Evolutionary conservation across 2,113 vertebrate genomes (phyloP), one percentile per base, ranked within the genome.

Genomic region (Barbus barbus): DNA sequence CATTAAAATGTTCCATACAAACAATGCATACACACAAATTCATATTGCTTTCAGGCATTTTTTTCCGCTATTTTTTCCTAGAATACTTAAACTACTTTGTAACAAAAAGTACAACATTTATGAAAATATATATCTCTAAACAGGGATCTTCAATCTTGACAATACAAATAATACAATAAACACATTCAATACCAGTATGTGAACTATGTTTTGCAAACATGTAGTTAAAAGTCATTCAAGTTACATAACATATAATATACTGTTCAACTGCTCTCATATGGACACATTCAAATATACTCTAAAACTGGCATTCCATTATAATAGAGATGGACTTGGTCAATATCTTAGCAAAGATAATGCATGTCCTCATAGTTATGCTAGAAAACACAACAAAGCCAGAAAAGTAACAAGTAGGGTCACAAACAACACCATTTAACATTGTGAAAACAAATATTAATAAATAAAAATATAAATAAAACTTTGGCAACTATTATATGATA

Each of bases 51-150:
- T 96, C 94, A 96, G 95, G 94, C 96, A 97, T 95, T 85, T 82
- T 87, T 85, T 93, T 93, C 90, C 84, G 26, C 20, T 65, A 83
- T 78, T 74, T 94, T 92, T 85, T 88, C 86, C 77, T 93, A 94
- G 91, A 95, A 91, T 94, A 95, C 90, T 94, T 95, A 97, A 97
- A 98, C 96, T 97, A 97, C 96, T 98, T 93, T 93, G 97, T 99
- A 99, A 98, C 96, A 99, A 99, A 99, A 97, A 97, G 95, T 97
- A 96, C 95, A 96, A 99, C 97, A 99, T 96, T 98, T 99, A 99
- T 97, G 97, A 99, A 99, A 99, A 99, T 99, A 99, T 99, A 99
- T 97, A 97, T 99, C 98, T 99, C 96, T 98, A 97, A 96, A 94
- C 95, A 96, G 93, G 95, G 95, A 94, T 95, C 44, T 92, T 96